These are phyloP conservation scores for Prunella himalayana DNA, from an alignment of 2,113 vertebrate genomes.

Conservation along the genomic window DNA sequence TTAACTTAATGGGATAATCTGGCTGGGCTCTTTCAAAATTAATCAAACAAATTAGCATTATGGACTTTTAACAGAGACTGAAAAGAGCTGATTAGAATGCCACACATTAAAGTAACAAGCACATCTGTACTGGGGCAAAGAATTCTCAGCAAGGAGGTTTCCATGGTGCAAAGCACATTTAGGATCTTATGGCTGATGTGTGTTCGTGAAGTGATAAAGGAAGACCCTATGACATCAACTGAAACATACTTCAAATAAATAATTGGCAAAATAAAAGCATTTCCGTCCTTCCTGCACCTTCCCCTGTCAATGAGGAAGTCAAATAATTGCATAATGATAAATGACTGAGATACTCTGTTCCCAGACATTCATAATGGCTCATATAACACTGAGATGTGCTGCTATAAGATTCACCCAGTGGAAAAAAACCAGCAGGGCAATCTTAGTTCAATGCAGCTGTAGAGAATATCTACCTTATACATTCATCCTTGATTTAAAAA, in stretches of 20 bases:
- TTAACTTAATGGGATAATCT: conserved; percentile 52
- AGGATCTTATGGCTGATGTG: neutral
- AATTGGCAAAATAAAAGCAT: conserved; percentile 9
- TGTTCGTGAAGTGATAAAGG: neutral
- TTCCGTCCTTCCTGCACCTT: neutral
- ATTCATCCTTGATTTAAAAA: neutral
- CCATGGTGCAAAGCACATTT: neutral
- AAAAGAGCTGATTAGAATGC: neutral
- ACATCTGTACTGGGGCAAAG: neutral
- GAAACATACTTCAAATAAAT: neutral
- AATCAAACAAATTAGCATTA: conserved; percentile 63
- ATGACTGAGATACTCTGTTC: neutral
- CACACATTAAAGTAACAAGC: neutral
- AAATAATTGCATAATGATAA: conserved; percentile 14
- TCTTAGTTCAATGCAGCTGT: neutral
- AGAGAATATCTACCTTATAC: neutral
- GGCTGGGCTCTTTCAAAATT: conserved; percentile 34
- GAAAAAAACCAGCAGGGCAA: neutral
- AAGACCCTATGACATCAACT: neutral
- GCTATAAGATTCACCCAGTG: neutral
- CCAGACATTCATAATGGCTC: neutral
- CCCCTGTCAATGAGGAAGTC: neutral
- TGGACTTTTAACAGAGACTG: conserved; percentile 40
- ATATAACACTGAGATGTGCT: neutral
- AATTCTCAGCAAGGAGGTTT: neutral